A percentile compares a stretch with the other conserved stretches of the same genome.
These are phyloP conservation scores for Amblyteles armatorius DNA, from an alignment of 2,888 invertebrate genomes.

Conservation along the genomic window DNA sequence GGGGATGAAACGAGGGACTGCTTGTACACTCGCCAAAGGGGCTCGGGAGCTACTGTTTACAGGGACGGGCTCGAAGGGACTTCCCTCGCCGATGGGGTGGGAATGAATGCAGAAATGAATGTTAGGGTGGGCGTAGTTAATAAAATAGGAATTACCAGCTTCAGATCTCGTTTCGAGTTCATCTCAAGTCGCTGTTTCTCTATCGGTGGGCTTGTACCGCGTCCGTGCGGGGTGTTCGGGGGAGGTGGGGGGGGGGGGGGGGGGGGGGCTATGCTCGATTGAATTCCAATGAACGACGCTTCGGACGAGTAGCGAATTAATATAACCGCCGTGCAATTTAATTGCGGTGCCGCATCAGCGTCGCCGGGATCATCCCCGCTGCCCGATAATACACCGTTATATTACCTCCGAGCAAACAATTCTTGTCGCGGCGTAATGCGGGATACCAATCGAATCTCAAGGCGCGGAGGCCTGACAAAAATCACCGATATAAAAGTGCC, in stretches of 20 bases:
- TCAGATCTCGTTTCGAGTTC: conserved; percentile 73
- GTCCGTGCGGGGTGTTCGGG: background rate
- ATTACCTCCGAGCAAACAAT: too few relatives aligned
- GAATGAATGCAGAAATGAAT: conserved; percentile 69
- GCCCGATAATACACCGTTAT: too few relatives aligned
- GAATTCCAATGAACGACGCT: conserved; percentile 39
- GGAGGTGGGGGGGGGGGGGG: too few relatives aligned
- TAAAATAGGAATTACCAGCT: conserved; percentile 71
- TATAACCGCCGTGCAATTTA: background rate
- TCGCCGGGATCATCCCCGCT: too few relatives aligned
- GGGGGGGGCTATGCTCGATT: conserved; percentile 39
- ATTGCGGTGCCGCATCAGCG: background rate
- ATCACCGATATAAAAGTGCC: too few relatives aligned
- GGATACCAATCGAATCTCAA: too few relatives aligned
- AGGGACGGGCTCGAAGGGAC: conserved; percentile 64
- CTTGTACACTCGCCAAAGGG: conserved; percentile 48
- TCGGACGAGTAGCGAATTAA: background rate
- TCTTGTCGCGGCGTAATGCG: too few relatives aligned
- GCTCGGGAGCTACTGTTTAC: conserved; percentile 52
- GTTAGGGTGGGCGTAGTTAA: conserved; percentile 68
- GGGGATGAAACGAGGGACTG: conserved; percentile 70
- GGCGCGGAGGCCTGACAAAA: too few relatives aligned
- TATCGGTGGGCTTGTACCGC: conserved; percentile 24
- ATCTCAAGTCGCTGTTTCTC: conserved; percentile 74
- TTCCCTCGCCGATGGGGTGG: conserved; percentile 34